Conservation (phyloP, 2,797 vertebrate genomes). For the Neomorphus geoffroyi region DNA sequence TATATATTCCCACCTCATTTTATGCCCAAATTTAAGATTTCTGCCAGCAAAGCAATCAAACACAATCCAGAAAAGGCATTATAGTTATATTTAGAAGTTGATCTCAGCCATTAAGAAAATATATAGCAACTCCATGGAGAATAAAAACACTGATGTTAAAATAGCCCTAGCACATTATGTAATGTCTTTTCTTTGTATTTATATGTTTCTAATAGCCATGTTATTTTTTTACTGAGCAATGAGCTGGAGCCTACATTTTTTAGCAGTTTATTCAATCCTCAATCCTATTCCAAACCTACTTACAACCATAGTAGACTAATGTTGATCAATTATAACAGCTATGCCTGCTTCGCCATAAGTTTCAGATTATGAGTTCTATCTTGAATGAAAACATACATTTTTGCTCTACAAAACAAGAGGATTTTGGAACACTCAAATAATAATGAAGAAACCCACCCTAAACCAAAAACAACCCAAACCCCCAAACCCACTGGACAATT, state of each 20-base stretch:
- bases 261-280: neutral
- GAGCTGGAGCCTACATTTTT: neutral
- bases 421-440: neutral
- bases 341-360: neutral
- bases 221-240: neutral
- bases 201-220: neutral
- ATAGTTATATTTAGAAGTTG: neutral
- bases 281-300: neutral
- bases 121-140: neutral
- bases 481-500: neutral
- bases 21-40: neutral
- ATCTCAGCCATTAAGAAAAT: constrained; percentile 33
- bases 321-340: neutral
- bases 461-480: too few species aligned
- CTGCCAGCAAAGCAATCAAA: neutral
- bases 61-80: constrained; percentile 5
- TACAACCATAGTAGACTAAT: neutral
- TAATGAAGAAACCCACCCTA: neutral
- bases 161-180: neutral
- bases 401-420: neutral
- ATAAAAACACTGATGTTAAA: neutral
- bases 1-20: neutral
- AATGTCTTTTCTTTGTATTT: neutral
- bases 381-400: constrained; percentile 12
- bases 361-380: neutral